Evolutionary conservation across 2,888 invertebrate genomes (phyloP), one percentile per base, ranked within the genome.

Genomic region (Pollenia amentaria): DNA sequence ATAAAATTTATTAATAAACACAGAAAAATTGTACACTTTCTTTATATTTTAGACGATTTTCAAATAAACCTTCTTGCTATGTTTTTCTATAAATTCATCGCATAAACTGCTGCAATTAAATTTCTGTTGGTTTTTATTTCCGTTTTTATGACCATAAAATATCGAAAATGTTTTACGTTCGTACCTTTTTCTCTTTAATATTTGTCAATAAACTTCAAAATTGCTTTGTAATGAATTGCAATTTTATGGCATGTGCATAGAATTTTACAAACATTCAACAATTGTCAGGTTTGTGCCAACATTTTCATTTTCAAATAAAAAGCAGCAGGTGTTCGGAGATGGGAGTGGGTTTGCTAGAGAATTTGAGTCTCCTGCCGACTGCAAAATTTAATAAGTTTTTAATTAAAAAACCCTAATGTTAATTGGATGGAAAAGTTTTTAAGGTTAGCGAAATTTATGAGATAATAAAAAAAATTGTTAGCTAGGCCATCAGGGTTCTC

Each of bases 151-250:
- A 18, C 11, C 55, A 55, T 21, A 38, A 55, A 70, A 70, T 70
- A 55, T 9, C 14, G 18, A 72, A 44, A 21, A 14, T 21, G 3
- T 18, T 21, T 42, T 72, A n/a, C 42, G 21, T 18, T 8, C 44
- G n/a, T 29, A 29, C 29, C 6, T 29, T 29, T 12, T 60, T 60
- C 48, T 38, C 40, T 8, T 11, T 14, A 48, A 62, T 29, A 51
- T 40, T 18, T 62, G 51, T 48, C 48, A 75, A 38, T 62, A 75
- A 62, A 75, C 46, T 40, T 2, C 3, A 48, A 75, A 75, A 75
- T 51, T 48, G 40, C 75, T 10, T 48, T 38, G 29, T 73, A 73
- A 73, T 73, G 16, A 18, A 60, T 40, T 60, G 16, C 38, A 60
- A 16, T 73, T 73, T 60, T 62, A 73, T 73, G 46, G 11, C 40